Conservation (phyloP, 2,888 invertebrate genomes). For the Oscheius sp. region DNA sequence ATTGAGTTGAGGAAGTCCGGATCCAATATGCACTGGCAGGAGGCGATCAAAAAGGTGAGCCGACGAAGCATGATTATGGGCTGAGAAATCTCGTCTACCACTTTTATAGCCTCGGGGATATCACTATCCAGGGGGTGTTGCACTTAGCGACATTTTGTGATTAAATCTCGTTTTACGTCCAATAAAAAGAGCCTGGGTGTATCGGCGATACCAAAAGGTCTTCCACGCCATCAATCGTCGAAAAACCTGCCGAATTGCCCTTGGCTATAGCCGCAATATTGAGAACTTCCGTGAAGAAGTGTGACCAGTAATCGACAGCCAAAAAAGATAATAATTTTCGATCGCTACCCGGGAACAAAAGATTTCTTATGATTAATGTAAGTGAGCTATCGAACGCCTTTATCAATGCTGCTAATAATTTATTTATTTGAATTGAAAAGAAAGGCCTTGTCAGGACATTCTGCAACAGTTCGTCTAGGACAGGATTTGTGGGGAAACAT, state of each 20-base stretch:
- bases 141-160: conserved; percentile 4
- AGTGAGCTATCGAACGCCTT: too few relatives aligned
- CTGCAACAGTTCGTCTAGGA: too few relatives aligned
- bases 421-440: too few relatives aligned
- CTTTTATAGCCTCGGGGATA: conserved; percentile 11
- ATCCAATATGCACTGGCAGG: conserved; percentile 6
- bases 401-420: too few relatives aligned
- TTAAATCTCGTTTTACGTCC: conserved; percentile 29
- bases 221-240: too few relatives aligned
- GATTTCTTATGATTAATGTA: too few relatives aligned
- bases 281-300: background rate
- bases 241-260: background rate
- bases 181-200: conserved; percentile 12
- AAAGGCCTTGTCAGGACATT: too few relatives aligned
- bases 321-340: too few relatives aligned
- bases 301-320: too few relatives aligned
- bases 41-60: background rate
- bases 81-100: background rate
- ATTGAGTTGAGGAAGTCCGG: conserved; percentile 20
- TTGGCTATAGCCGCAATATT: background rate
- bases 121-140: conserved; percentile 23
- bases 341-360: too few relatives aligned
- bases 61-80: conserved; percentile 6
- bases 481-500: too few relatives aligned
- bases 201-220: conserved; percentile 6